phyloP scores from a whole-genome alignment of 2,797 vertebrate species.

The Pogoniulus pusillus region DNA sequence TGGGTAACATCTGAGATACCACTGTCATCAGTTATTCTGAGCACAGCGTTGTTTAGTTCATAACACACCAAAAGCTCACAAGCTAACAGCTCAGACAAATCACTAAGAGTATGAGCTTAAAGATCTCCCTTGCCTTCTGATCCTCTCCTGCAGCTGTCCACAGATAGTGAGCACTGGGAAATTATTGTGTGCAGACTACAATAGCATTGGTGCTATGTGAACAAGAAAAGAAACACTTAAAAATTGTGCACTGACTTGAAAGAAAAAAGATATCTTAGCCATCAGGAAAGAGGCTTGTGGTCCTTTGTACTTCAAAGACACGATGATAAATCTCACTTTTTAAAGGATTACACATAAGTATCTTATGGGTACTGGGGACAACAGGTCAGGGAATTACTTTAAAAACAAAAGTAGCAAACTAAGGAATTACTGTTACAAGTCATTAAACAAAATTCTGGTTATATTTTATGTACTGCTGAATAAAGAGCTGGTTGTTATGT shows the following conservation, averaged over 20 bases:
- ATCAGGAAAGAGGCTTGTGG: neutral
- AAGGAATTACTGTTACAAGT: slow-evolving; percentile 51
- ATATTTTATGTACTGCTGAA: slow-evolving; percentile 72
- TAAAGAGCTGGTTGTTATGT: slow-evolving; percentile 66
- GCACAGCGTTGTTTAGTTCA: neutral
- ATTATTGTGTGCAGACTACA: neutral
- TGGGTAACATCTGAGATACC: neutral
- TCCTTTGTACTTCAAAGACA: slow-evolving; percentile 22
- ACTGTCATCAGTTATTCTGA: neutral
- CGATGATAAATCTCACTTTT: slow-evolving; percentile 35
- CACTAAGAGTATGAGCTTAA: neutral
- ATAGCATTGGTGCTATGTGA: neutral
- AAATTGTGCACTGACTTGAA: neutral
- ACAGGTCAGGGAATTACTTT: slow-evolving; percentile 1
- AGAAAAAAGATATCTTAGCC: neutral
- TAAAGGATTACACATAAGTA: slow-evolving; percentile 5
- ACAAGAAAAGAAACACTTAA: neutral
- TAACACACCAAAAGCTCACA: neutral
- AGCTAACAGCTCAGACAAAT: neutral
- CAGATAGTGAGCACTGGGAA: neutral
- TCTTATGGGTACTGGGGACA: neutral
- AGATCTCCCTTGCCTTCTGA: neutral
- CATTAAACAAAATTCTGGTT: slow-evolving; percentile 77
- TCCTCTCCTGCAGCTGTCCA: neutral
- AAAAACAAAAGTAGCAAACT: neutral